Percentiles rank a stretch among this genome's conserved stretches.
These are phyloP conservation scores for Darevskia nairensis DNA, from an alignment of 2,797 vertebrate genomes.

Conservation along the genomic window DNA sequence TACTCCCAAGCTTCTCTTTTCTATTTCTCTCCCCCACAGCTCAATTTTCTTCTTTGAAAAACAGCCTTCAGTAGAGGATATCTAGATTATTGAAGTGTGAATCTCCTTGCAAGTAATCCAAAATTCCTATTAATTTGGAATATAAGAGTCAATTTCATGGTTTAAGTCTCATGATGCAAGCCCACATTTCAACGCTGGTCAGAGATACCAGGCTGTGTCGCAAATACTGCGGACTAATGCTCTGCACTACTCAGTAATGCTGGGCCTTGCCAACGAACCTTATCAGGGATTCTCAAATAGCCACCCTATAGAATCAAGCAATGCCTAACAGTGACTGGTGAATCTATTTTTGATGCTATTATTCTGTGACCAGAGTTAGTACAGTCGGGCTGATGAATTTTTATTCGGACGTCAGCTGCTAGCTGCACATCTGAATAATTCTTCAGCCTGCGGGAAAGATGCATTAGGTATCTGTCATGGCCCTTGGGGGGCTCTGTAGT, in stretches of 20 bases:
- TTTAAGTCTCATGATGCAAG: not conserved
- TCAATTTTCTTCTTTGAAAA: not conserved
- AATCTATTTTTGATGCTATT: not conserved
- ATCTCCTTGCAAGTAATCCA: not conserved
- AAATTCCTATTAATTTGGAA: not conserved
- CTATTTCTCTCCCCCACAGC: not conserved
- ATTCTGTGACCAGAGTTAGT: slow-evolving; percentile 6
- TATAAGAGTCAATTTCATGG: not conserved
- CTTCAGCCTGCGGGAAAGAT: not conserved
- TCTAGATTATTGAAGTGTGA: not conserved
- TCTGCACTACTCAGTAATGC: not conserved
- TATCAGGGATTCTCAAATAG: not conserved
- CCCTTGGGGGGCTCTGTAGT: not conserved
- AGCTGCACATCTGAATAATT: slow-evolving; percentile 11
- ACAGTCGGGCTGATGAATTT: slow-evolving; percentile 7
- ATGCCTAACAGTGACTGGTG: not conserved
- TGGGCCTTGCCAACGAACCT: not conserved
- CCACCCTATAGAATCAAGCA: not conserved
- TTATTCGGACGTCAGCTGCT: not conserved
- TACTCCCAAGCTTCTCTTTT: not conserved
- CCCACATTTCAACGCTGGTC: not conserved
- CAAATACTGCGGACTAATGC: not conserved
- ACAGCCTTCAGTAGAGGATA: not conserved
- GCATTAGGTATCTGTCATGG: not conserved
- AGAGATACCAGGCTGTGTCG: not conserved